A percentile compares a stretch with the other conserved stretches of the same genome.
Evolutionary conservation across 2,888 invertebrate species (phyloP).

Genomic region (Malthinus seriepunctatus): DNA sequence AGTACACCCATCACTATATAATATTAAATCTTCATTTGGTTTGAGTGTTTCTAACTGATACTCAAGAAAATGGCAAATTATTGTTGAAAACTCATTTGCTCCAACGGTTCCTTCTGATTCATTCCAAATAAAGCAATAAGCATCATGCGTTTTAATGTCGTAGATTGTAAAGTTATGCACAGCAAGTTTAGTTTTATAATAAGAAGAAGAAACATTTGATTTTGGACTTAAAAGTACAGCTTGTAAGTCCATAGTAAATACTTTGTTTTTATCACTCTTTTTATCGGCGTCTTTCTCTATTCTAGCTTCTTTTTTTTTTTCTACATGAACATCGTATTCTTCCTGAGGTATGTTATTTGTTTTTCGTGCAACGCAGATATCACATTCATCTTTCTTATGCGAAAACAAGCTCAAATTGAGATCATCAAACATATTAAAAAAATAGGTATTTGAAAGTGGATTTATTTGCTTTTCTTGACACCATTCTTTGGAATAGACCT

Average conservation of each 20-base stretch:
- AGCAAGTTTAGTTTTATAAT: slow-evolving; percentile 27
- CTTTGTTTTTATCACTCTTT: neutral
- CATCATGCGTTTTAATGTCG: slow-evolving; percentile 16
- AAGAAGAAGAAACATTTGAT: neutral
- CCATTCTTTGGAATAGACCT: neutral
- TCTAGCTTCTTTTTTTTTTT: neutral
- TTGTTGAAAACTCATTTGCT: neutral
- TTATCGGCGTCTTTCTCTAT: neutral
- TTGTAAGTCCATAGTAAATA: neutral
- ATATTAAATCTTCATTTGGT: slow-evolving; percentile 4
- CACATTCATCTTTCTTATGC: neutral
- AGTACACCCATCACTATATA: slow-evolving; percentile 3
- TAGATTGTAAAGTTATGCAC: slow-evolving; percentile 37
- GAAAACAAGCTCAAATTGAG: slow-evolving; percentile 2
- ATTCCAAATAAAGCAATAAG: slow-evolving; percentile 15
- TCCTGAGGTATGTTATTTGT: neutral
- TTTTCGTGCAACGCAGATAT: neutral
- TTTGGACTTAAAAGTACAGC: neutral
- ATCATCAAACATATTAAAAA: neutral
- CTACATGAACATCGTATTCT: neutral
- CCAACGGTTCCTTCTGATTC: neutral
- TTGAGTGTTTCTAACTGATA: slow-evolving; percentile 1
- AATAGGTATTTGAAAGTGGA: slow-evolving; percentile 1
- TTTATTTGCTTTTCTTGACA: slow-evolving; percentile 5
- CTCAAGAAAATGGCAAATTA: neutral